A percentile compares a stretch with the other conserved stretches of the same genome.
phyloP scores from a whole-genome alignment of 2,888 invertebrate genomes.

The Argyresthia goedartella region DNA sequence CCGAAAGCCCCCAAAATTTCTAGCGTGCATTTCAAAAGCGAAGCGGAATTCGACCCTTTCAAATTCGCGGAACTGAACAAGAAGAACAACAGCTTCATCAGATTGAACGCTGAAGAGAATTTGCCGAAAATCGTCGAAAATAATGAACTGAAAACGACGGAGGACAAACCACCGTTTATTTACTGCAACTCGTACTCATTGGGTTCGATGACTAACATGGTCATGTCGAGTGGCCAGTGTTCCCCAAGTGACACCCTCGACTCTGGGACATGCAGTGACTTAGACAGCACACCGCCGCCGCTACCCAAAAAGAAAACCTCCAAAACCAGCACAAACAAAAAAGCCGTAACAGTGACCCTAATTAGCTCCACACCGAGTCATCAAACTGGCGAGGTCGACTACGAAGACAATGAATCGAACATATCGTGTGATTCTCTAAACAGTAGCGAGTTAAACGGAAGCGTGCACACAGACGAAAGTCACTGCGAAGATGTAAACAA shows the following conservation, averaged over 20 bases:
- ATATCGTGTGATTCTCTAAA: slow-evolving; percentile 88
- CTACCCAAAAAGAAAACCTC: slow-evolving; percentile 76
- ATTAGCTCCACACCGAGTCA: slow-evolving; percentile 67
- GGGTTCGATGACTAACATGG: slow-evolving; percentile 61
- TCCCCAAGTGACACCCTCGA: slow-evolving; percentile 87
- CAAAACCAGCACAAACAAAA: slow-evolving; percentile 58
- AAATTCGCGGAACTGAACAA: slow-evolving; percentile 46
- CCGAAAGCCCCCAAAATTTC: slow-evolving; percentile 61
- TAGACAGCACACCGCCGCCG: slow-evolving; percentile 80
- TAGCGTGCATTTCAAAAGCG: slow-evolving; percentile 61
- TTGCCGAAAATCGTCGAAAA: slow-evolving; percentile 62
- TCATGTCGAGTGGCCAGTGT: slow-evolving; percentile 85
- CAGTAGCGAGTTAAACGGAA: slow-evolving; percentile 75
- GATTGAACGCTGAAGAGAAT: slow-evolving; percentile 69
- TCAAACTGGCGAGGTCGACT: slow-evolving; percentile 73
- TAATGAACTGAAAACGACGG: slow-evolving; percentile 55
- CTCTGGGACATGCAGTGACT: slow-evolving; percentile 88
- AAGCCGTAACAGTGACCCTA: slow-evolving; percentile 68
- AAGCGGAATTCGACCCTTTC: slow-evolving; percentile 52
- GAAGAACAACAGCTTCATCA: slow-evolving; percentile 69
- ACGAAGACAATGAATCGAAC: slow-evolving; percentile 81
- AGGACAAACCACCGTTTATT: slow-evolving; percentile 60
- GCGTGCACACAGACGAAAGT: slow-evolving; percentile 62
- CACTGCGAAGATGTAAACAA: slow-evolving; percentile 45
- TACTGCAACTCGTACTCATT: slow-evolving; percentile 73